Evolutionary conservation across 2,888 invertebrate species (phyloP).

Genomic region (Cotesia congregata): DNA sequence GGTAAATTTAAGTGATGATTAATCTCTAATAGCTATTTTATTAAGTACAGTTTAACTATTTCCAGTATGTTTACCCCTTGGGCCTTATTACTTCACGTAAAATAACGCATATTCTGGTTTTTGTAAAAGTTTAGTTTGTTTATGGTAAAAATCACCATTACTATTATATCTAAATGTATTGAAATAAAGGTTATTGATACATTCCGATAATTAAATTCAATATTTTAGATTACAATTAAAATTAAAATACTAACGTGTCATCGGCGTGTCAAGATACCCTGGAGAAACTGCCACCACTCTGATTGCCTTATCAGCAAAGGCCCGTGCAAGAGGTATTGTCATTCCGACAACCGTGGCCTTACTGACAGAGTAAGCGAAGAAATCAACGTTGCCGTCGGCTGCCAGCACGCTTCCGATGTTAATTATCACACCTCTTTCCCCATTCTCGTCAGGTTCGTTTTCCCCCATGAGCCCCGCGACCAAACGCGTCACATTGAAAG

Average conservation of each 20-base stretch:
- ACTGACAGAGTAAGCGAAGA: constrained; percentile 50
- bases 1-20: no score
- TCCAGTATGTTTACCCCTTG: no score
- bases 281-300: constrained; percentile 84
- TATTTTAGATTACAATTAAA: not conserved
- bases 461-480: constrained; percentile 48
- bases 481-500: constrained; percentile 53
- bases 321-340: constrained; percentile 54
- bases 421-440: constrained; percentile 53
- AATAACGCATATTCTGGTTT: no score
- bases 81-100: no score
- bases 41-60: no score
- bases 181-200: no score
- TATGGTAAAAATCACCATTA: no score
- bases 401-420: constrained; percentile 51
- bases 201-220: no score
- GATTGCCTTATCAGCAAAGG: constrained; percentile 53
- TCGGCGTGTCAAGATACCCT: constrained; percentile 69
- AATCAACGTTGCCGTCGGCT: not conserved
- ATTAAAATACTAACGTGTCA: constrained; percentile 47
- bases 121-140: no score
- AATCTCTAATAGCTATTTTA: no score
- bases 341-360: constrained; percentile 54
- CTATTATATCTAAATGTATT: no score
- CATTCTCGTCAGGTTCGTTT: constrained; percentile 50